A percentile compares a stretch with the other conserved stretches of the same genome.
These are phyloP conservation scores for Styela plicata DNA, from an alignment of 23 tunicate species.

Conservation along the genomic window DNA sequence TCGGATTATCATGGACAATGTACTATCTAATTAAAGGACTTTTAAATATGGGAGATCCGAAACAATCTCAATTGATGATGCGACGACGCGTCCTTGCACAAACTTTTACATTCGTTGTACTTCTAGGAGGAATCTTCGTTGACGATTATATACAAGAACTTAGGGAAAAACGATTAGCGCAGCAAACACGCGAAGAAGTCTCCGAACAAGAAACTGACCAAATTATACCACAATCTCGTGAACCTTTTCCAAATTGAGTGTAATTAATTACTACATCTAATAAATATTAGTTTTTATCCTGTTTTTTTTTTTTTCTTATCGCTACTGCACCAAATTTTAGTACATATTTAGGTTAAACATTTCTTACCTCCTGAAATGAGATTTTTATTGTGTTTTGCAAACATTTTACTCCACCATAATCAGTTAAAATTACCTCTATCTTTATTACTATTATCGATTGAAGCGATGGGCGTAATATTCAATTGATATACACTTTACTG, in stretches of 20 bases:
- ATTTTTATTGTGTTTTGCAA: too few relatives aligned
- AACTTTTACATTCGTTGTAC: slow-evolving; percentile 50
- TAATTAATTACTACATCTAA: too few relatives aligned
- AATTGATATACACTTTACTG: too few relatives aligned
- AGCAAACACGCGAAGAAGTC: too few relatives aligned
- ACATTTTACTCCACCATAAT: too few relatives aligned
- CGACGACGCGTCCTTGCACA: slow-evolving; percentile 68
- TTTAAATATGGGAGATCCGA: slow-evolving; percentile 45
- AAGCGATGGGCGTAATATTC: too few relatives aligned
- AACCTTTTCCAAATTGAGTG: not conserved
- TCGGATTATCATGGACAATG: slow-evolving; percentile 54
- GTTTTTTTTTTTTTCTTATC: too few relatives aligned
- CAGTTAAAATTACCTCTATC: too few relatives aligned
- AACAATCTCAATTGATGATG: slow-evolving; percentile 67
- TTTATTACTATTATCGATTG: too few relatives aligned
- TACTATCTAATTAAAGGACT: slow-evolving; percentile 53
- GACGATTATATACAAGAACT: not conserved
- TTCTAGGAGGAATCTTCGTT: slow-evolving; percentile 32
- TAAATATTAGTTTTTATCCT: not conserved
- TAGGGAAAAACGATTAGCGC: not conserved
- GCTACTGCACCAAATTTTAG: not conserved
- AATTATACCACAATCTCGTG: not conserved
- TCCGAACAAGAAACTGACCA: too few relatives aligned
- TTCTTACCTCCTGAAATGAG: not conserved
- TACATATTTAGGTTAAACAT: not conserved